Evolutionary conservation across 2,797 vertebrate species (phyloP).

Genomic region (Tamandua tetradactyla): DNA sequence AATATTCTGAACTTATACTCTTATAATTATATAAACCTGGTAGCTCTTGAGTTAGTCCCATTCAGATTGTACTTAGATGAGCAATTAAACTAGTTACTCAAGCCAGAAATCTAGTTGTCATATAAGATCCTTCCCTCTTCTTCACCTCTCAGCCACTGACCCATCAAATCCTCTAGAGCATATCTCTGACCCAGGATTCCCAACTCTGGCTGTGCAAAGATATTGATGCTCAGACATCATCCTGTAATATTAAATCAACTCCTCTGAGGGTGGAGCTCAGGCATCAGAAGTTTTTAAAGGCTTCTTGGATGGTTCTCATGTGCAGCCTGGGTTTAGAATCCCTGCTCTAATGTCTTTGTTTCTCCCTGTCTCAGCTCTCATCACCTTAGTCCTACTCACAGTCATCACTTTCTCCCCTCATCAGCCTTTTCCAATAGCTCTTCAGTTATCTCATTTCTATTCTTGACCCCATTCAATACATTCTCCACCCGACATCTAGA

Average conservation of each 20-base stretch:
- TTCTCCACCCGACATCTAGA: neutral
- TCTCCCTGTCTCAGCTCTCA: neutral
- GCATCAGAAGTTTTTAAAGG: neutral
- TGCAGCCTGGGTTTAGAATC: neutral
- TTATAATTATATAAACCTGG: neutral
- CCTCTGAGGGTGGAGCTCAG: neutral
- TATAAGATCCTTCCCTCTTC: neutral
- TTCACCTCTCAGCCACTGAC: neutral
- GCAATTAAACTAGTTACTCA: neutral
- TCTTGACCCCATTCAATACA: neutral
- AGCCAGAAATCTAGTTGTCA: neutral
- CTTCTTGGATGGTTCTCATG: neutral
- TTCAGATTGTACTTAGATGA: neutral
- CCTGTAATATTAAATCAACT: neutral
- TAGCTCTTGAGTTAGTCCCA: neutral
- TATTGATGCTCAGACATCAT: rapidly evolving
- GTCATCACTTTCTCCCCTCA: neutral
- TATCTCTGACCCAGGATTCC: neutral
- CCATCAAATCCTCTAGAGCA: neutral
- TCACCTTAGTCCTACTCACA: rapidly evolving
- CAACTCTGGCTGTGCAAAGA: neutral
- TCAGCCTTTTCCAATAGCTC: rapidly evolving
- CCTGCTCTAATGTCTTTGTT: neutral
- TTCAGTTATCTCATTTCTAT: neutral
- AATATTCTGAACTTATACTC: neutral